Base-by-base conservation (phyloP, 2,888 invertebrate genomes). In the Trachelus tabidus region DNA sequence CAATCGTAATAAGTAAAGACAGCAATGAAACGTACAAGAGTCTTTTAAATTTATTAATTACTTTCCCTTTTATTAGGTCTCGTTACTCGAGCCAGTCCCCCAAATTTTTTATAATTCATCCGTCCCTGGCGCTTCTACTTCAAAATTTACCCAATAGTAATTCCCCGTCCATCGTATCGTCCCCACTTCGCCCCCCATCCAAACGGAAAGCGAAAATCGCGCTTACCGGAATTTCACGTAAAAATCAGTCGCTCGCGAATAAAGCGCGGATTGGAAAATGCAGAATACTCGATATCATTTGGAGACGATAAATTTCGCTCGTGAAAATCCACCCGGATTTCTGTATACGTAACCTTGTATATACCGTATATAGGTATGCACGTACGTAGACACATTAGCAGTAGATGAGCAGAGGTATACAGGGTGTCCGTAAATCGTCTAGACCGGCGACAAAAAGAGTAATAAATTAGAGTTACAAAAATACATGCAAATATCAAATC, bases 301-400 rank as follows among this genome's bases (percentile, higher is more conserved):
- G 71, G 71, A 71, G 71, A 34, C 33, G 71, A 71, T 71, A 71
- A 71, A 71, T 71, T 71, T 71, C 71, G 31, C 31, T 71, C 71
- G 71, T 71, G 71, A 71, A 71, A 71, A 56, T 56, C 56, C 56
- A 2, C 56, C 56, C 56, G 2, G 23, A 56, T 23, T 23, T 56
- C 56, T 56, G 9, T 23, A 56, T 9, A 56, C 56, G 56, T 71
- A 71, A 23, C 71, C 71, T 6, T 6, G 31, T 33, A 34, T 71
- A 71, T 34, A 31, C 33, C 4, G 11, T 35, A 11, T 30, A 33
- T 15, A 33, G 3, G 11, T 31, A 9, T 23, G 23, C 56, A 23
- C 23, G 56, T 23, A 56, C 56, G 2, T 23, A 56, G 56, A 23
- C 56, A 56, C 9, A 56, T 56, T 56, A 56, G 56, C 56, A 23